These are phyloP conservation scores for Oncorhynchus kisutch DNA, from an alignment of 2,113 vertebrate genomes.

Conservation along the genomic window DNA sequence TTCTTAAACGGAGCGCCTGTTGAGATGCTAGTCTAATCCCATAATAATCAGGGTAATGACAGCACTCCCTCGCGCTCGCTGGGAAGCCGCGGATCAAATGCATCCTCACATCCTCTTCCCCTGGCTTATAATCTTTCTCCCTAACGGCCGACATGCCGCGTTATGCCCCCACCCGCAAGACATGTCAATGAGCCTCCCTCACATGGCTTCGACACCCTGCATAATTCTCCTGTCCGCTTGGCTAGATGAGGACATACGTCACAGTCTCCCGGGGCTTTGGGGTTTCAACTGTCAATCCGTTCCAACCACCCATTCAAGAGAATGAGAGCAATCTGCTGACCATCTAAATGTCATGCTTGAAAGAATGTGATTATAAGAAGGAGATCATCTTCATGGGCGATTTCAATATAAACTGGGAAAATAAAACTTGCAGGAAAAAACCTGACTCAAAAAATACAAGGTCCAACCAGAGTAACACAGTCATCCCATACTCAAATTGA, in stretches of 20 bases:
- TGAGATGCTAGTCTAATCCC: slow-evolving; percentile 38
- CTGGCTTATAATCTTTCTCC: background rate
- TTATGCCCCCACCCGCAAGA: background rate
- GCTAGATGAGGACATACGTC: background rate
- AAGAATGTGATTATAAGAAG: too few relatives aligned
- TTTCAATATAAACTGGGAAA: too few relatives aligned
- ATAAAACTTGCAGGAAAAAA: too few relatives aligned
- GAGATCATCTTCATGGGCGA: too few relatives aligned
- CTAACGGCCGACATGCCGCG: background rate
- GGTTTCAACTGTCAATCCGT: background rate
- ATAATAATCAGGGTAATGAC: slow-evolving; percentile 49
- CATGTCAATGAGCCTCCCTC: background rate
- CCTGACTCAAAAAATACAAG: too few relatives aligned
- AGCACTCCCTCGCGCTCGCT: background rate
- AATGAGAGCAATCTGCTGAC: too few relatives aligned
- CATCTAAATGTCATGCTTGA: too few relatives aligned
- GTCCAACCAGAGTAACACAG: too few relatives aligned
- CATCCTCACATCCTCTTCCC: background rate
- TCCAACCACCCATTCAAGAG: too few relatives aligned
- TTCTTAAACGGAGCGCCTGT: slow-evolving; percentile 18
- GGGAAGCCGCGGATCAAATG: background rate
- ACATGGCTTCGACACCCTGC: background rate
- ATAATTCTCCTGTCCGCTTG: background rate
- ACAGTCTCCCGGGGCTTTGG: background rate
- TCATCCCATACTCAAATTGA: too few relatives aligned